Percentiles rank a stretch among this genome's conserved stretches.
Evolutionary conservation across 2,888 invertebrate genomes (phyloP).

Genomic region (Bellardia pandia): DNA sequence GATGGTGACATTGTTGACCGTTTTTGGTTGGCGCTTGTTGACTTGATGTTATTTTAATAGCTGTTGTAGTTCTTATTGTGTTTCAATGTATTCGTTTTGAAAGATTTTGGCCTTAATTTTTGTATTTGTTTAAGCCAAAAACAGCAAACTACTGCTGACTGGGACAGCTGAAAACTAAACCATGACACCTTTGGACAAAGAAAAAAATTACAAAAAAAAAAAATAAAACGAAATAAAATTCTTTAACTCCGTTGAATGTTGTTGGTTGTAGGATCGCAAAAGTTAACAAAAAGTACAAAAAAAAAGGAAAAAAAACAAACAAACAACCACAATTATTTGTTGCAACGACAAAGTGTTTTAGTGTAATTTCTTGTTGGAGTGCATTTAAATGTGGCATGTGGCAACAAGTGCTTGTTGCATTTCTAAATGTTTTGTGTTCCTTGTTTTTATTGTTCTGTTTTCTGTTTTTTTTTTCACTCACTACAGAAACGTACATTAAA

Average conservation of each 20-base stretch:
- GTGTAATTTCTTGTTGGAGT: slow-evolving; percentile 65
- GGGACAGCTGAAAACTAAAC: slow-evolving; percentile 68
- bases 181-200: slow-evolving; percentile 64
- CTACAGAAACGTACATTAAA: not conserved
- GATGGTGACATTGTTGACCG: slow-evolving; percentile 71
- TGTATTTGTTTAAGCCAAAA: slow-evolving; percentile 63
- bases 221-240: slow-evolving; percentile 38
- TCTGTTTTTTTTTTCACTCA: not conserved
- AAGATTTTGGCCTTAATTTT: slow-evolving; percentile 71
- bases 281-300: not conserved
- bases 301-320: slow-evolving; percentile 12
- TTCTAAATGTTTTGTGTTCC: slow-evolving; percentile 63
- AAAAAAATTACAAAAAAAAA: not conserved
- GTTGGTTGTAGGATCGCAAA: slow-evolving; percentile 18
- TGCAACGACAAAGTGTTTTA: slow-evolving; percentile 72
- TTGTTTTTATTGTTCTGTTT: slow-evolving; percentile 26
- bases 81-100: slow-evolving; percentile 54
- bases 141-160: slow-evolving; percentile 19
- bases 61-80: slow-evolving; percentile 61
- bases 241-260: slow-evolving; percentile 46
- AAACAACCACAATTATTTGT: slow-evolving; percentile 68
- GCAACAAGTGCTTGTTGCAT: slow-evolving; percentile 76
- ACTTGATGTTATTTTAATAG: slow-evolving; percentile 62
- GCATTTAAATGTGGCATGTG: slow-evolving; percentile 76
- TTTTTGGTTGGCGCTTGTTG: slow-evolving; percentile 72